A percentile compares a stretch with the other conserved stretches of the same genome.
These are phyloP conservation scores for Salarias fasciatus DNA, from an alignment of 2,797 vertebrate genomes.

Conservation along the genomic window DNA sequence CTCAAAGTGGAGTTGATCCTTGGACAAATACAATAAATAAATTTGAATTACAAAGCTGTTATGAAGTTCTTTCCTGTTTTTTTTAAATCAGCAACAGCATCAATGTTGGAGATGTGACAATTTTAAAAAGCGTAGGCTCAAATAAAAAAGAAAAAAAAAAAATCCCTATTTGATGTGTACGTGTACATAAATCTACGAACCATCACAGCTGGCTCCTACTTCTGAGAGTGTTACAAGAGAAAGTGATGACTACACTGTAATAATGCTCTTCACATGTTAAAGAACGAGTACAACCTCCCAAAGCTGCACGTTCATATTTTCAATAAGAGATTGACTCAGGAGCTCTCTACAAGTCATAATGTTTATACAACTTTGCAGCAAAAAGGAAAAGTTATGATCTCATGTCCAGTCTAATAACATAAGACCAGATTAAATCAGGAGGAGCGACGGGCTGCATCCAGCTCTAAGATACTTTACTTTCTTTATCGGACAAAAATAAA, in stretches of 20 bases:
- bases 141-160: too few relatives aligned
- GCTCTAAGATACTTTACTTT: slow-evolving; percentile 30
- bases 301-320: too few relatives aligned
- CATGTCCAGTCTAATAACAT: slow-evolving; percentile 15
- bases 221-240: slow-evolving; percentile 56
- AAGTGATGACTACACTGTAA: slow-evolving; percentile 83
- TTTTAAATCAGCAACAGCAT: slow-evolving; percentile 72
- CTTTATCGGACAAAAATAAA: slow-evolving; percentile 66
- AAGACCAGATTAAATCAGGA: slow-evolving; percentile 18
- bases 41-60: slow-evolving; percentile 56
- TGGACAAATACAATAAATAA: slow-evolving; percentile 57
- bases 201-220: slow-evolving; percentile 60
- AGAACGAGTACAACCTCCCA: too few relatives aligned
- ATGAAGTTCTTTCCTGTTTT: slow-evolving; percentile 52
- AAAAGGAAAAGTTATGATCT: not conserved
- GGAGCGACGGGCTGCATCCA: not conserved
- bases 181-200: slow-evolving; percentile 52
- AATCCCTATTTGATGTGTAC: too few relatives aligned
- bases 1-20: slow-evolving; percentile 41
- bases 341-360: slow-evolving; percentile 9
- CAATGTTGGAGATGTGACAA: slow-evolving; percentile 83
- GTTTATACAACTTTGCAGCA: slow-evolving; percentile 20
- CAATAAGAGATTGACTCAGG: slow-evolving; percentile 46
- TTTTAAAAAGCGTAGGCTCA: slow-evolving; percentile 79
- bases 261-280: slow-evolving; percentile 92